These are phyloP conservation scores for Tolmerus cingulatus DNA, from an alignment of 2,888 invertebrate species.

Conservation along the genomic window DNA sequence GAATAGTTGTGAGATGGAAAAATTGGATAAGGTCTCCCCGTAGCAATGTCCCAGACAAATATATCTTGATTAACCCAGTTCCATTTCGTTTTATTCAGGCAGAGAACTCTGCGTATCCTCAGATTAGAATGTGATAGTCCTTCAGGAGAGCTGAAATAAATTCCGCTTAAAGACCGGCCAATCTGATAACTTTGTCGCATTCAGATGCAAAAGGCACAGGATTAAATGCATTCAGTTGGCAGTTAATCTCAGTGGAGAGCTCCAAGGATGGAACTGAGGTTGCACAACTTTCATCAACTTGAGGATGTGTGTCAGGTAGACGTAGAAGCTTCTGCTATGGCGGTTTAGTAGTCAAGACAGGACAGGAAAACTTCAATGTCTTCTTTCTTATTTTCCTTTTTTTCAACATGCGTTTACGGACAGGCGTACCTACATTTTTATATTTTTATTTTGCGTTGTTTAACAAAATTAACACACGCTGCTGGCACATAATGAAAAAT, in stretches of 20 bases:
- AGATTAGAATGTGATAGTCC: not conserved
- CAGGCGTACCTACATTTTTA: not conserved
- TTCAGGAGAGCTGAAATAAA: constrained; percentile 10
- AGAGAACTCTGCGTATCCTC: not conserved
- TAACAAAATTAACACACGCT: not conserved
- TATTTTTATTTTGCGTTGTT: not conserved
- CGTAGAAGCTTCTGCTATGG: not conserved
- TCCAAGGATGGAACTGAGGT: not conserved
- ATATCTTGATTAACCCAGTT: constrained; percentile 46
- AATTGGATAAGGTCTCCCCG: constrained; percentile 25
- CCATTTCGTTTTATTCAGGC: constrained; percentile 5
- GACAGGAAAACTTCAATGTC: not conserved
- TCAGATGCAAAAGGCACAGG: not conserved
- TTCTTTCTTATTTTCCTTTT: not conserved
- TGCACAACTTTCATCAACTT: not conserved
- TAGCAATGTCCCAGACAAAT: constrained; percentile 42
- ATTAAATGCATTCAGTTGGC: not conserved
- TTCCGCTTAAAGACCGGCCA: not conserved
- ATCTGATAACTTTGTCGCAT: constrained; percentile 36
- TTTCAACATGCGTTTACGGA: not conserved
- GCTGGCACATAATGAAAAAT: not conserved
- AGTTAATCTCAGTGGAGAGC: not conserved
- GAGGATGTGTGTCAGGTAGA: not conserved
- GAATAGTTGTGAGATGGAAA: constrained; percentile 41
- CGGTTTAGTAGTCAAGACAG: not conserved